These are phyloP conservation scores for Eurystomus gularis DNA, from an alignment of 2,113 vertebrate species.

Conservation along the genomic window DNA sequence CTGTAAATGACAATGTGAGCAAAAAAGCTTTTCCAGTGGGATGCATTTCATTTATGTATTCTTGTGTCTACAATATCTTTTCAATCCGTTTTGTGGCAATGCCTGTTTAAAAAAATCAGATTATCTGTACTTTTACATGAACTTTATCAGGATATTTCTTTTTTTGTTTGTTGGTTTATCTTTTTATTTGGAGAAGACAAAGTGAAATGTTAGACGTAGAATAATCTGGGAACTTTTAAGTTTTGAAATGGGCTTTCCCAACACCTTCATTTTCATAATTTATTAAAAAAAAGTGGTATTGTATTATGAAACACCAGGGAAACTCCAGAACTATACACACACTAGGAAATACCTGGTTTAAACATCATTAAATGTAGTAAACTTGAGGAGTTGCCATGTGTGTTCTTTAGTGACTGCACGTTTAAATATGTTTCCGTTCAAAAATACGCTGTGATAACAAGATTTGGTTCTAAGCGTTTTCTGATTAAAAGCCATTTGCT, in stretches of 20 bases:
- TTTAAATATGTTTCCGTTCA: background rate
- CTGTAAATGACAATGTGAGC: slow-evolving; percentile 82
- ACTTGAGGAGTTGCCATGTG: background rate
- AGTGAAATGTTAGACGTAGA: background rate
- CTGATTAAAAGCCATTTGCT: background rate
- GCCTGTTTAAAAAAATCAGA: slow-evolving; percentile 71
- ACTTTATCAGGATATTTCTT: background rate
- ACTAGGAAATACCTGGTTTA: background rate
- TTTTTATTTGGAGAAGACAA: background rate
- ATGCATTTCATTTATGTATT: slow-evolving; percentile 78
- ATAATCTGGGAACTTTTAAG: background rate
- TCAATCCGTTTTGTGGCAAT: slow-evolving; percentile 72
- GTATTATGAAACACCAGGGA: background rate
- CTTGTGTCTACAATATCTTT: slow-evolving; percentile 55
- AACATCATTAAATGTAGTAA: background rate
- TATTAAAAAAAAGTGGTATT: background rate
- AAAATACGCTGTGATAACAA: background rate
- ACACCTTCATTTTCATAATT: background rate
- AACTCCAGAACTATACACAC: background rate
- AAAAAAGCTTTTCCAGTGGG: slow-evolving; percentile 81
- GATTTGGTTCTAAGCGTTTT: background rate
- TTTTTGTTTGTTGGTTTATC: background rate
- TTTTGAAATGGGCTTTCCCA: background rate
- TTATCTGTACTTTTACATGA: slow-evolving; percentile 65
- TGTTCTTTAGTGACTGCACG: background rate